Evolutionary conservation across 1,140 invertebrate species (phyloP), one percentile per base, ranked within the genome.

Genomic region (Drosophila pseudoananassae): DNA sequence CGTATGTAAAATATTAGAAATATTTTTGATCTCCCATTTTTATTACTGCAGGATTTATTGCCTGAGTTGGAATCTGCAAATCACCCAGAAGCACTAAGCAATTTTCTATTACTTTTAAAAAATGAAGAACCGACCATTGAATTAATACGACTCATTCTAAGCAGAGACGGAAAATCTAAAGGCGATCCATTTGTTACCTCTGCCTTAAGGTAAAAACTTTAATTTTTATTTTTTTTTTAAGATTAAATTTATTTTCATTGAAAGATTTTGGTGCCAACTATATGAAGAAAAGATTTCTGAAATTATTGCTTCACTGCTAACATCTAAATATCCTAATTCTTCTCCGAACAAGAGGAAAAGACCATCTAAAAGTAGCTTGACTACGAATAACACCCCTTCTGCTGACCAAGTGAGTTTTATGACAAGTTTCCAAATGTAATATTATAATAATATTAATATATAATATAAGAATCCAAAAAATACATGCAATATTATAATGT

Each of bases 311-410:
- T 94, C 94, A 78, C 92, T 97, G 40, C 93, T 97, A 64, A 96
- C 94, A 92, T 95, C 95, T 92, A 93, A 96, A 83, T 97, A 96
- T 92, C 96, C 96, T 38, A 94, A 94, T 33, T 96, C 96, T 6
- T 97, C 97, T 75, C 97, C 97, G 1, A 97, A 96, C 80, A 98
- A 98, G 92, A 93, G 97, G 92, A 98, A 98, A 95, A 94, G 97
- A 36, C 93, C 95, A 7, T 93, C 93, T 6, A 95, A 95, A 82
- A 93, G 94, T 46, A 94, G 93, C 83, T 94, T 94, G 74, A 93
- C 93, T 56, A 92, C 93, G 9, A 93, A 93, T 66, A 93, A 93
- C 64, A 92, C 92, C 70, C 94, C 94, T 63, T 93, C 93, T 72
- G 93, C 93, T 69, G 93, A 93, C 92, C 92, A 93, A 91, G 94